Conservation (phyloP, 2,888 invertebrate genomes). For the Aspidiotus rigidus region DNA sequence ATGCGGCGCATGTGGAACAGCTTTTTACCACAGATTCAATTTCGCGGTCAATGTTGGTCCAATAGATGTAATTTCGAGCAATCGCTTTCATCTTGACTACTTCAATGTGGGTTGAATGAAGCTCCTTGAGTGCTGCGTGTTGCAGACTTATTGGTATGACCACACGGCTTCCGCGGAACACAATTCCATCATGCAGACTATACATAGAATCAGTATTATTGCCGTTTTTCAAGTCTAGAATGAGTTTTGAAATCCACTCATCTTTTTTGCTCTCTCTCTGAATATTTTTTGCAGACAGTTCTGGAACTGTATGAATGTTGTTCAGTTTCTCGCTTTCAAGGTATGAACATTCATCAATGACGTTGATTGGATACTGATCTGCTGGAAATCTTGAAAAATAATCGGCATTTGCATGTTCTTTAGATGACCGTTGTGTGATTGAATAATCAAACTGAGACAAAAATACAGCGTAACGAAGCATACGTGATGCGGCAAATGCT, state of each 20-base stretch:
- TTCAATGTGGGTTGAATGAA: slow-evolving; percentile 38
- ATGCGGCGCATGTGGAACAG: slow-evolving; percentile 38
- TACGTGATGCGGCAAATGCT: slow-evolving; percentile 8
- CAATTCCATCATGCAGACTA: slow-evolving; percentile 27
- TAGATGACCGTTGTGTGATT: slow-evolving; percentile 9
- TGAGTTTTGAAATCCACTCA: background rate
- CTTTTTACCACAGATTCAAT: slow-evolving; percentile 37
- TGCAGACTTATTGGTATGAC: slow-evolving; percentile 35
- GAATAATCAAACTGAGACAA: slow-evolving; percentile 17
- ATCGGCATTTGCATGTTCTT: slow-evolving; percentile 13
- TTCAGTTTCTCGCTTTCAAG: background rate
- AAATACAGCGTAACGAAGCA: slow-evolving; percentile 32
- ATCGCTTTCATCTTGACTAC: slow-evolving; percentile 39
- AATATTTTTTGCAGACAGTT: slow-evolving; percentile 6
- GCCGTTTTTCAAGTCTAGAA: slow-evolving; percentile 8
- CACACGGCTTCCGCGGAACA: slow-evolving; percentile 31
- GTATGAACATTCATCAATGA: slow-evolving; percentile 5
- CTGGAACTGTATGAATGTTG: background rate
- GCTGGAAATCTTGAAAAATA: slow-evolving; percentile 16
- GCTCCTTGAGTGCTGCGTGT: slow-evolving; percentile 37
- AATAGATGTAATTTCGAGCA: slow-evolving; percentile 39
- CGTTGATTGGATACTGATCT: background rate
- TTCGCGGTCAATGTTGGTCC: slow-evolving; percentile 38
- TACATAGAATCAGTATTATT: slow-evolving; percentile 23
- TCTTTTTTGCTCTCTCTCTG: slow-evolving; percentile 23